Percentiles rank a stretch among this genome's conserved stretches.
These are phyloP conservation scores for Hydrochoerus hydrochaeris DNA, from an alignment of 2,113 vertebrate genomes.

Conservation along the genomic window DNA sequence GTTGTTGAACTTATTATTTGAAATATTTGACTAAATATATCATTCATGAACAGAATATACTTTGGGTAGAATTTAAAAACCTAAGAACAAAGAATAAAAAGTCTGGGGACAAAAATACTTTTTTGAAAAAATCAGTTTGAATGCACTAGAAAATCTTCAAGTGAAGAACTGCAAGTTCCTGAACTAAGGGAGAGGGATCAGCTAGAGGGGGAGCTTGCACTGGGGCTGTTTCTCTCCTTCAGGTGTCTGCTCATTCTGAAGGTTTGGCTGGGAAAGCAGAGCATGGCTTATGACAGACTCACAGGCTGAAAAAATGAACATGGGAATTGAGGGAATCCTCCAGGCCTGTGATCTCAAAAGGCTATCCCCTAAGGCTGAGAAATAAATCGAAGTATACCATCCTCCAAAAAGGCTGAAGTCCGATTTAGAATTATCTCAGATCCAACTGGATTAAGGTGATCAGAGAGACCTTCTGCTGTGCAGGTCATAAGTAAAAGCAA, in stretches of 20 bases:
- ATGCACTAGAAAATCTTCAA: neutral
- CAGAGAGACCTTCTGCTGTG: neutral
- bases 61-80: neutral
- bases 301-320: neutral
- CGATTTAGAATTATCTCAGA: neutral
- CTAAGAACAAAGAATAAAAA: neutral
- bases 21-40: constrained; percentile 37
- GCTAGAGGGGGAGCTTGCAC: neutral
- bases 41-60: neutral
- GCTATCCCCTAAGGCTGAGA: neutral
- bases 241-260: neutral
- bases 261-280: neutral
- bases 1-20: neutral
- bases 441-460: neutral
- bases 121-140: neutral
- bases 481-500: neutral
- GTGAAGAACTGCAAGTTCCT: neutral
- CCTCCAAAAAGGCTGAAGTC: neutral
- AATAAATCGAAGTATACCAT: neutral
- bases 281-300: neutral
- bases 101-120: neutral
- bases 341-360: neutral
- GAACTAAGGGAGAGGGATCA: neutral
- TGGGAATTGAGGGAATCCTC: neutral
- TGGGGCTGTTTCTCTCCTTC: neutral